A percentile compares a stretch with the other conserved stretches of the same genome.
phyloP scores from a whole-genome alignment of 2,888 invertebrate species.

The Sminthurinus aureus region DNA sequence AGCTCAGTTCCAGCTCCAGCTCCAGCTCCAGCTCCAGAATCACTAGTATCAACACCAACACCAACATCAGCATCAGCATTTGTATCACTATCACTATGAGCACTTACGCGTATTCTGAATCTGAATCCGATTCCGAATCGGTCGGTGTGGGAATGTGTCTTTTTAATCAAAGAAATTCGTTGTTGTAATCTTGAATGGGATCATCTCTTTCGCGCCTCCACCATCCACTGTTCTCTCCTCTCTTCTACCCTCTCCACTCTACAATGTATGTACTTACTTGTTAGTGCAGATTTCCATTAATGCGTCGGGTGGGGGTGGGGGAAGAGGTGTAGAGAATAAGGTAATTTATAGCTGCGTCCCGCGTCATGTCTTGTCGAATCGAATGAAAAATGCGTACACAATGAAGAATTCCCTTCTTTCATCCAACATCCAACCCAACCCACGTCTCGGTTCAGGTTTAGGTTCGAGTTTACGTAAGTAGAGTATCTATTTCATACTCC shows the following conservation, averaged over 20 bases:
- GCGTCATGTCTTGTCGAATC: slow-evolving; percentile 28
- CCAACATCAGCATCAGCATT: too few species aligned
- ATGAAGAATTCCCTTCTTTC: slow-evolving; percentile 22
- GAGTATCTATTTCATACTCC: too few species aligned
- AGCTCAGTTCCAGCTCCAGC: background rate
- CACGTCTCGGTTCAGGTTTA: too few species aligned
- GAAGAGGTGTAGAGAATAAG: slow-evolving; percentile 2
- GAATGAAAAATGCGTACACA: slow-evolving; percentile 32
- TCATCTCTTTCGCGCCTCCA: background rate
- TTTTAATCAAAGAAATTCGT: slow-evolving; percentile 18
- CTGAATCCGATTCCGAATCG: background rate
- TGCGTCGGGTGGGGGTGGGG: background rate
- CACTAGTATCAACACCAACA: too few species aligned
- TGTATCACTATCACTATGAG: too few species aligned
- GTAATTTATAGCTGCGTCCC: slow-evolving; percentile 27
- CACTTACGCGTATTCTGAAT: too few species aligned
- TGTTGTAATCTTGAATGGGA: slow-evolving; percentile 12
- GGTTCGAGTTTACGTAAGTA: too few species aligned
- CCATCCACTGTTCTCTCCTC: too few species aligned
- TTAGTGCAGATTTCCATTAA: slow-evolving; percentile 8
- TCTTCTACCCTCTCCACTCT: too few species aligned
- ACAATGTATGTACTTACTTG: too few species aligned
- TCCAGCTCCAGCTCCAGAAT: too few species aligned
- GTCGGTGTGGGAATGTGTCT: background rate
- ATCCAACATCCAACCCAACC: background rate